Percentiles rank a stretch among this genome's conserved stretches.
These are phyloP conservation scores for Syngnathus floridae DNA, from an alignment of 2,113 vertebrate genomes.

Conservation along the genomic window DNA sequence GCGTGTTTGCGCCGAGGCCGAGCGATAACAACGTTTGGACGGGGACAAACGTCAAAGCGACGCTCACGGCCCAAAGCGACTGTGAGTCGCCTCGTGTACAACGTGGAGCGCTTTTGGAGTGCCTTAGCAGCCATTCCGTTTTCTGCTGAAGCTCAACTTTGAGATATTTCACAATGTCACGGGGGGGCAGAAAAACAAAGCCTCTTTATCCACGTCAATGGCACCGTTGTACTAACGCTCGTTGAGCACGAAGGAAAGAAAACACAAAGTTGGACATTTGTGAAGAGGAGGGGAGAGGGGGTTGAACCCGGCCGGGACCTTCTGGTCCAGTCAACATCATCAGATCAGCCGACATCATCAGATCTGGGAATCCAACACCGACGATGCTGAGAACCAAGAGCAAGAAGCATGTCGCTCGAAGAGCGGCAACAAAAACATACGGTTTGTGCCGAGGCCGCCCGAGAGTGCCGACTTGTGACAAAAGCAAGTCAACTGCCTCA, in stretches of 20 bases:
- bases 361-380: no score
- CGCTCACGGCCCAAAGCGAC: constrained; percentile 12
- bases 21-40: constrained; percentile 53
- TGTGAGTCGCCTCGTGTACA: no score
- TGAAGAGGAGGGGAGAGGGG: neutral
- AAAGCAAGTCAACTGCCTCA: no score
- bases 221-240: neutral
- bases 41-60: constrained; percentile 37
- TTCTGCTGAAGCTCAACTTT: neutral
- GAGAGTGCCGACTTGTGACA: no score
- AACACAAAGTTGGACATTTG: neutral
- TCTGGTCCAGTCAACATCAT: constrained; percentile 3
- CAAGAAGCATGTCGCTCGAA: no score
- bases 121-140: neutral
- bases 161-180: neutral
- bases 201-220: neutral
- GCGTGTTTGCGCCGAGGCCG: constrained; percentile 49
- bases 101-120: neutral
- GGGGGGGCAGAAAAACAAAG: neutral
- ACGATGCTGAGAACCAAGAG: no score
- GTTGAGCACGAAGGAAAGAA: neutral
- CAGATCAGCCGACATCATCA: neutral
- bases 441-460: no score
- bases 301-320: neutral
- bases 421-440: no score